These are phyloP conservation scores for Anarrhichthys ocellatus DNA, from an alignment of 2,113 vertebrate species.

Conservation along the genomic window DNA sequence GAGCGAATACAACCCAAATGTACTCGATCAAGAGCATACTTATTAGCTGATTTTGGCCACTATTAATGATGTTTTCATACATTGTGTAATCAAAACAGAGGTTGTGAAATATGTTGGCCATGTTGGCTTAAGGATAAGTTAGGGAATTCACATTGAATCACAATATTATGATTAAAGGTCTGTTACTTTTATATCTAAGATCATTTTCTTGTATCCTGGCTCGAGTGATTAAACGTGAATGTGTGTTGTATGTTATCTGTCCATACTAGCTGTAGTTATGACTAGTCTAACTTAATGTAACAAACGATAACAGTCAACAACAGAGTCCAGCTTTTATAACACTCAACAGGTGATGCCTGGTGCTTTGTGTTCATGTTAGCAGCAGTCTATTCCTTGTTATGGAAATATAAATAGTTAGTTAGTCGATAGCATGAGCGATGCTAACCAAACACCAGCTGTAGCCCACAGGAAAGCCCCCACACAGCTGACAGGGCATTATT, in stretches of 20 bases:
- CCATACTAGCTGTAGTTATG: not conserved
- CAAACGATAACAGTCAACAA: not conserved
- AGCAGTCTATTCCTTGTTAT: not conserved
- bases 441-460: not conserved
- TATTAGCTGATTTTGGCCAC: not conserved
- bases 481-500: constrained; percentile 28
- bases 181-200: not conserved
- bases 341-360: constrained; percentile 60
- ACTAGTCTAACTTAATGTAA: not conserved
- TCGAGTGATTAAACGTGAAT: not conserved
- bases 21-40: not conserved
- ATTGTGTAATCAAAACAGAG: not conserved
- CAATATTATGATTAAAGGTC: too few species aligned
- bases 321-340: not conserved
- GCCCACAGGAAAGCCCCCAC: constrained; percentile 1
- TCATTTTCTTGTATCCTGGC: not conserved
- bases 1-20: not conserved
- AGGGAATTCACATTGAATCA: not conserved
- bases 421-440: not conserved
- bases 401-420: constrained; percentile 1
- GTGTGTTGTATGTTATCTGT: not conserved
- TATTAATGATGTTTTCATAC: not conserved
- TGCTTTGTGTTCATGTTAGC: constrained; percentile 19
- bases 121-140: not conserved
- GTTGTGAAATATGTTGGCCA: not conserved